Percentiles rank a stretch among this genome's conserved stretches.
phyloP scores from a whole-genome alignment of 1,140 invertebrate species.

The Hermetia illucens region DNA sequence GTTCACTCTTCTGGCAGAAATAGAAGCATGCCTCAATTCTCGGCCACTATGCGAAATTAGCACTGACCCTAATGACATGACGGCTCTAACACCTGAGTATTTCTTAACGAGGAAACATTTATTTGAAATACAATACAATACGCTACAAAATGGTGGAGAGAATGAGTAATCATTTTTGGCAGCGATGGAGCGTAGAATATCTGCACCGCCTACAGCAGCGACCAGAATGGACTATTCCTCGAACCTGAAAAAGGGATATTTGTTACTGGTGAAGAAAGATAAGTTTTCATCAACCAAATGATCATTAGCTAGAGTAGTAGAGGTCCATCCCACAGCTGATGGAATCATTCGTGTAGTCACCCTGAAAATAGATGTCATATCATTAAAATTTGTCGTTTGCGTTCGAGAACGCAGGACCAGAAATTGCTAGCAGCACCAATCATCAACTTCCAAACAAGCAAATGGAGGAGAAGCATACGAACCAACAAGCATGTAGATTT shows the following conservation, averaged over 20 bases:
- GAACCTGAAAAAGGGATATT: constrained; percentile 11
- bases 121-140: constrained; percentile 11
- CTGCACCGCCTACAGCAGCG: constrained; percentile 7
- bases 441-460: too few relatives aligned
- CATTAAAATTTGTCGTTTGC: constrained; percentile 10
- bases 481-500: too few relatives aligned
- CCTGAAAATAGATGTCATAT: constrained; percentile 14
- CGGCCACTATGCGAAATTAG: constrained; percentile 15
- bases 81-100: constrained; percentile 22
- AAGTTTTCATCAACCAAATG: constrained; percentile 17
- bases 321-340: constrained; percentile 14
- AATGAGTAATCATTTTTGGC: too few relatives aligned
- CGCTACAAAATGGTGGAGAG: background rate
- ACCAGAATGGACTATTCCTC: constrained; percentile 8
- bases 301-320: constrained; percentile 16
- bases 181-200: constrained; percentile 12
- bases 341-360: constrained; percentile 13
- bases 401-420: too few relatives aligned
- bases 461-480: too few relatives aligned
- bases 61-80: constrained; percentile 14
- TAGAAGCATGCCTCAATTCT: constrained; percentile 15
- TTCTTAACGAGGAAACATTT: constrained; percentile 15
- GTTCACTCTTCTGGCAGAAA: constrained; percentile 12
- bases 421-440: too few relatives aligned
- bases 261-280: constrained; percentile 23